Percentiles rank a stretch among this genome's conserved stretches.
Evolutionary conservation across 2,888 invertebrate genomes (phyloP).

Genomic region (Caenorhabditis zanzibari): DNA sequence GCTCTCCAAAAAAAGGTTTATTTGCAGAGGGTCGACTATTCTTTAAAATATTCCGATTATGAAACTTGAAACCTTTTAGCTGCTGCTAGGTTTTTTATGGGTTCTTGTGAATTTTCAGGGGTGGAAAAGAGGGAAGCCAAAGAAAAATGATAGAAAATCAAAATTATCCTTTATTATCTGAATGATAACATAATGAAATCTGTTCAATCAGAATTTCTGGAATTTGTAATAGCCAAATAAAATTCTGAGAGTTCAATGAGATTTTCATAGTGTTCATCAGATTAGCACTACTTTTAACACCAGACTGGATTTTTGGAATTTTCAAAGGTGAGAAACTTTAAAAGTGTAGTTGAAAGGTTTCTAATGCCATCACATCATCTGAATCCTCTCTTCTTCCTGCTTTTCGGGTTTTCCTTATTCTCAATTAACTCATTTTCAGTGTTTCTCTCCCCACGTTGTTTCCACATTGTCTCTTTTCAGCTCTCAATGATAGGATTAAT

Average conservation of each 20-base stretch:
- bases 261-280: too few species aligned
- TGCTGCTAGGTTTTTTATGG: not conserved
- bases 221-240: too few species aligned
- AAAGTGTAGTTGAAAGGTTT: conserved; percentile 13
- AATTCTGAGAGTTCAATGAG: too few species aligned
- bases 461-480: not conserved
- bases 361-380: conserved; percentile 15
- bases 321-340: not conserved
- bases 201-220: too few species aligned
- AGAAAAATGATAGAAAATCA: not conserved
- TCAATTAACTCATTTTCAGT: conserved; percentile 14
- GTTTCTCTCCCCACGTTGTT: not conserved
- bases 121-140: not conserved
- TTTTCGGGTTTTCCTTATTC: not conserved
- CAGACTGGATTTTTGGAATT: too few species aligned
- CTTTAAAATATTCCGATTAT: conserved; percentile 18
- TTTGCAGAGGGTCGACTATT: conserved; percentile 19
- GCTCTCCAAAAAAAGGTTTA: not conserved
- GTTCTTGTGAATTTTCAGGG: not conserved
- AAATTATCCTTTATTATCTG: too few species aligned
- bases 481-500: conserved; percentile 28
- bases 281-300: too few species aligned
- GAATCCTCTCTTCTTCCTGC: conserved; percentile 2
- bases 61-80: conserved; percentile 32
- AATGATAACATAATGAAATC: too few species aligned